Percentiles rank a stretch among this genome's conserved stretches.
Evolutionary conservation across 1,140 invertebrate genomes (phyloP).

Genomic region (Platyscapa corneri): DNA sequence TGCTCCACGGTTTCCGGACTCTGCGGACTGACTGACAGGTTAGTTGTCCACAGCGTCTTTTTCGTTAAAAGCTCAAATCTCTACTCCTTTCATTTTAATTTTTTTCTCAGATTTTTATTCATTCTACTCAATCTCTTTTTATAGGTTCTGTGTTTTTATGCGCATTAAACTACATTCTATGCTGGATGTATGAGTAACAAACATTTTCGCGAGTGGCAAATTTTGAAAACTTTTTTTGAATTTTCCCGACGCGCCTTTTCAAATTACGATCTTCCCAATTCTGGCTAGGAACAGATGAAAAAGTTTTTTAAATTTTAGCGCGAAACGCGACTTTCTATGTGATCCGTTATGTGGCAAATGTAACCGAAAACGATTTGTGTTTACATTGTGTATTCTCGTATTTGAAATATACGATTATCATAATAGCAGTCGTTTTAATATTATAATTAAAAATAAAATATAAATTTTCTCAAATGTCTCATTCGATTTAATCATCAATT

Average conservation of each 20-base stretch:
- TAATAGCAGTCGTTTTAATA: too few species aligned
- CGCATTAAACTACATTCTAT: too few species aligned
- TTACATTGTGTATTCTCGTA: background rate
- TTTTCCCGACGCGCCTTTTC: background rate
- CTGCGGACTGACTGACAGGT: conserved; percentile 59
- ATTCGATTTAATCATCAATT: too few species aligned
- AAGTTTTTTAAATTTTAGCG: too few species aligned
- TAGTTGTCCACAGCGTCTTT: conserved; percentile 39
- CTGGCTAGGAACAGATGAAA: too few species aligned
- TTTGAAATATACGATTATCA: too few species aligned
- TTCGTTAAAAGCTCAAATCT: background rate
- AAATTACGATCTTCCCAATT: too few species aligned
- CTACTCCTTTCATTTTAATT: background rate
- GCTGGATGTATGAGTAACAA: too few species aligned
- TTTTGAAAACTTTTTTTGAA: background rate
- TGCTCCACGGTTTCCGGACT: conserved; percentile 62
- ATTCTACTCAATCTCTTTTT: background rate
- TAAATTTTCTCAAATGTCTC: too few species aligned
- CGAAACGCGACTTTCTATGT: background rate
- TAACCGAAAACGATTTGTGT: background rate
- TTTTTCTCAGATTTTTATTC: background rate
- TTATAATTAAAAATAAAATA: too few species aligned
- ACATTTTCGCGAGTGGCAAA: background rate
- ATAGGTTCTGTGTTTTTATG: too few species aligned
- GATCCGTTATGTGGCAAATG: background rate